A percentile compares a stretch with the other conserved stretches of the same genome.
phyloP scores from a whole-genome alignment of 1,140 invertebrate species.

The Drosophila baimaii region DNA sequence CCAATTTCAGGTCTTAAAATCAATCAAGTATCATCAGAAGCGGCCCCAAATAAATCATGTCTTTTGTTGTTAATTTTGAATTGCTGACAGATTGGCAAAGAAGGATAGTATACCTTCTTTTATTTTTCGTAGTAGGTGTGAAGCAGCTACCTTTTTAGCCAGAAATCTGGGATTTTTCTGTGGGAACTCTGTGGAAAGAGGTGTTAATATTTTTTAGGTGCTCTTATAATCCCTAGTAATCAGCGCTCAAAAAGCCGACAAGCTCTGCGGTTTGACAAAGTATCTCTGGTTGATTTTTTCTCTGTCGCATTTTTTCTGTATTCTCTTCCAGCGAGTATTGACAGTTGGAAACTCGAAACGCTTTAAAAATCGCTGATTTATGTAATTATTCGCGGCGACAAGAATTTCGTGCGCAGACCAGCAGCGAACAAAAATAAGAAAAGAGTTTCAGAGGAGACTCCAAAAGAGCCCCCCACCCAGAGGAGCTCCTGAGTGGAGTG shows the following conservation, averaged over 20 bases:
- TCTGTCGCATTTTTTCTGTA: background rate
- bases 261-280: slow-evolving; percentile 46
- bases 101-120: slow-evolving; percentile 22
- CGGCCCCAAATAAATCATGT: slow-evolving; percentile 43
- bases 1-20: slow-evolving; percentile 40
- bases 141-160: slow-evolving; percentile 6
- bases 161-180: slow-evolving; percentile 13
- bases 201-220: slow-evolving; percentile 36
- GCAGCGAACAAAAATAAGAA: slow-evolving; percentile 29
- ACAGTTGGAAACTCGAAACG: slow-evolving; percentile 81
- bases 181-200: slow-evolving; percentile 29
- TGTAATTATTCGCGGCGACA: slow-evolving; percentile 81
- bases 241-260: slow-evolving; percentile 65
- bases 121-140: slow-evolving; percentile 37
- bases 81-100: slow-evolving; percentile 65
- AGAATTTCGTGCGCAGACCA: slow-evolving; percentile 74
- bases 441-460: slow-evolving; percentile 3
- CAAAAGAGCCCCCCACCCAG: no score
- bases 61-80: slow-evolving; percentile 22
- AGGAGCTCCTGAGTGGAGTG: no score
- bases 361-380: slow-evolving; percentile 80
- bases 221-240: slow-evolving; percentile 63
- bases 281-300: slow-evolving; percentile 1
- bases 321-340: slow-evolving; percentile 40
- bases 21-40: slow-evolving; percentile 32